Percentiles rank a stretch among this genome's conserved stretches.
Conservation (phyloP, 2,888 invertebrate species). For the Hipparchia sbordonii region DNA sequence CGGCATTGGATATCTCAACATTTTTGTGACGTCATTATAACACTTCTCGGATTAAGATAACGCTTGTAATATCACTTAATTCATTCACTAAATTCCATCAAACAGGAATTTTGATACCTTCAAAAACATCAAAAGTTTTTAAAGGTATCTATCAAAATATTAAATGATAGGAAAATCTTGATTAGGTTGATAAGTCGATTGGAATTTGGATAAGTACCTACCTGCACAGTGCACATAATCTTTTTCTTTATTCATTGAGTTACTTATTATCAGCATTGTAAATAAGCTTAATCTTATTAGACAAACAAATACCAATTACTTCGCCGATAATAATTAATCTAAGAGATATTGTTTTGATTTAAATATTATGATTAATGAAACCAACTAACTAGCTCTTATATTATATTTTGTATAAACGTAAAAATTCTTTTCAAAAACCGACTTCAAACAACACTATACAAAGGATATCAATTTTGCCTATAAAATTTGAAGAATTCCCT, state of each 20-base stretch:
- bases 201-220: no score
- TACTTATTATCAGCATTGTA: background rate
- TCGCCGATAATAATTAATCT: background rate
- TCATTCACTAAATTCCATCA: background rate
- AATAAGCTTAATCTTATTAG: slow-evolving; percentile 7
- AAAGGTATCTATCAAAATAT: background rate
- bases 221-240: no score
- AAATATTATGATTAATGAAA: background rate
- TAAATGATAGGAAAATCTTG: background rate
- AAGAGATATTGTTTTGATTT: background rate
- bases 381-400: background rate
- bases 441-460: no score
- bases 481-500: no score
- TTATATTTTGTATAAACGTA: no score
- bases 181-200: no score
- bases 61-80: background rate
- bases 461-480: no score
- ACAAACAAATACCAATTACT: background rate
- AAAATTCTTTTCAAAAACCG: no score
- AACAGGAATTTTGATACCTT: background rate
- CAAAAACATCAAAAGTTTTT: background rate
- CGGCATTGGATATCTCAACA: background rate
- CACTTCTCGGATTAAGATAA: background rate
- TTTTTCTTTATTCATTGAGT: background rate
- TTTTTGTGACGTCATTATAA: slow-evolving; percentile 9